Evolutionary conservation across 2,888 invertebrate genomes (phyloP).

Genomic region (Bugula neritina): DNA sequence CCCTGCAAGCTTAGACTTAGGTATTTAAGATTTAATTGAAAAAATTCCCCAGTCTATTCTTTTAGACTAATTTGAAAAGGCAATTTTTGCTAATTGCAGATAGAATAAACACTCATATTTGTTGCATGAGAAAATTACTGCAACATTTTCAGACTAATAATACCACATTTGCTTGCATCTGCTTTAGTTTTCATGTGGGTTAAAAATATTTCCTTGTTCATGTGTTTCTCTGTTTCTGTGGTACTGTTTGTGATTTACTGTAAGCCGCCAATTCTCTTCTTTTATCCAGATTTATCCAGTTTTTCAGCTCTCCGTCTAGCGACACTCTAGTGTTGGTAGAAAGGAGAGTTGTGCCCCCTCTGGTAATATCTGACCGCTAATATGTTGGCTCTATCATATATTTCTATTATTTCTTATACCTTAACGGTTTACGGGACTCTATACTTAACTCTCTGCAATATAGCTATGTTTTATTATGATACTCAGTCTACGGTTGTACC

Average conservation of each 20-base stretch:
- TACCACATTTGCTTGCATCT: too few relatives aligned
- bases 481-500: not conserved
- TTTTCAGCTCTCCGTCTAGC: constrained; percentile 26
- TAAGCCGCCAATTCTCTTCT: constrained; percentile 6
- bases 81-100: too few relatives aligned
- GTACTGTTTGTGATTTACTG: not conserved
- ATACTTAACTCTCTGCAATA: not conserved
- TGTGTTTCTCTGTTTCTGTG: constrained; percentile 3
- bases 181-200: too few relatives aligned
- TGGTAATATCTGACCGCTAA: not conserved
- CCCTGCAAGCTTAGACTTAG: too few relatives aligned
- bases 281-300: constrained; percentile 26
- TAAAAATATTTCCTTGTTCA: too few relatives aligned
- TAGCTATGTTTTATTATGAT: not conserved
- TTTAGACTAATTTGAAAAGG: too few relatives aligned
- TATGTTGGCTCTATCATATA: not conserved
- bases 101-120: too few relatives aligned
- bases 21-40: too few relatives aligned
- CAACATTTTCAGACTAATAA: too few relatives aligned
- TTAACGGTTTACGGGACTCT: not conserved
- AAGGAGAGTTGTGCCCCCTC: not conserved
- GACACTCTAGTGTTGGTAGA: not conserved
- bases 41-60: too few relatives aligned
- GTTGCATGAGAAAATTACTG: too few relatives aligned
- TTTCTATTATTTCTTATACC: not conserved